phyloP scores from a whole-genome alignment of 2,888 invertebrate species.

The Hydrotaea cyrtoneurina region DNA sequence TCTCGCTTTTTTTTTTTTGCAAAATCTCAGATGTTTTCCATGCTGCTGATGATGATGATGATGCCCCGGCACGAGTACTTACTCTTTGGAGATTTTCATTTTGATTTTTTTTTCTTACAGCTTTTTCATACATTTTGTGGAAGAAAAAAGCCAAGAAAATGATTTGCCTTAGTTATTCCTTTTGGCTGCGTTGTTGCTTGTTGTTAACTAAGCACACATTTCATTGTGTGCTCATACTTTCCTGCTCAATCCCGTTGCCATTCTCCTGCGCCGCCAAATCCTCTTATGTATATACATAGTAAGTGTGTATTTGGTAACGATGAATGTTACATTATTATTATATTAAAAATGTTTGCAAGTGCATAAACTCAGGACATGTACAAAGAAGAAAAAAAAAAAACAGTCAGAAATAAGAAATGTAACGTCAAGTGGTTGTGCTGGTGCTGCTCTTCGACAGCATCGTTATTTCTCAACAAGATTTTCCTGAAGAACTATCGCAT shows the following conservation, averaged over 20 bases:
- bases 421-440: background rate
- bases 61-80: background rate
- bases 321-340: background rate
- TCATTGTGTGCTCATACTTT: background rate
- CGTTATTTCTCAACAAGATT: slow-evolving; percentile 61
- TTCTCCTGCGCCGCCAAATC: background rate
- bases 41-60: background rate
- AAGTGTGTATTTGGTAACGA: background rate
- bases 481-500: slow-evolving; percentile 44
- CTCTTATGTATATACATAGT: background rate
- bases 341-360: background rate
- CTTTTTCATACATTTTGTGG: slow-evolving; percentile 18
- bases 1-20: background rate
- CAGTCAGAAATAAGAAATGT: slow-evolving; percentile 2
- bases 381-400: background rate
- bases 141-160: slow-evolving; percentile 26
- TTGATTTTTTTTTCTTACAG: background rate
- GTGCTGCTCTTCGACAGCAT: slow-evolving; percentile 49
- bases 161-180: background rate
- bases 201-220: slow-evolving; percentile 9
- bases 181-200: background rate
- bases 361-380: slow-evolving; percentile 1
- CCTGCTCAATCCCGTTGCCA: background rate
- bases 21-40: background rate
- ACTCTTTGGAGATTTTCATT: slow-evolving; percentile 9